Evolutionary conservation across 2,113 vertebrate species (phyloP).

Genomic region (Gallinago paraguaiae): DNA sequence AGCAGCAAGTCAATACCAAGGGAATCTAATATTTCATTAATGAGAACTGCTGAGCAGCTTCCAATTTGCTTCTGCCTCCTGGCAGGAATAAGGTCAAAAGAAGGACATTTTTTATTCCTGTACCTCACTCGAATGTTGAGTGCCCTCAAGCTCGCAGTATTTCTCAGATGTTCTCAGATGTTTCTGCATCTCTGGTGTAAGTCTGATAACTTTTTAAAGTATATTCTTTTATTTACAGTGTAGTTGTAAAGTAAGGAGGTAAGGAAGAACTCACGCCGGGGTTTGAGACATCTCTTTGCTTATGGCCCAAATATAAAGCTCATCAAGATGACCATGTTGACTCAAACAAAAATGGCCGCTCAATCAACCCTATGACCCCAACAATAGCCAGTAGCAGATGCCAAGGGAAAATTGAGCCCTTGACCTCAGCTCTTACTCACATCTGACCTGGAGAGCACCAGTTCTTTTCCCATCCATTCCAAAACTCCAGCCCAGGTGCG

Average conservation of each 20-base stretch:
- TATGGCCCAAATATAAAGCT: background rate
- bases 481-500: background rate
- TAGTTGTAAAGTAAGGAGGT: background rate
- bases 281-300: background rate
- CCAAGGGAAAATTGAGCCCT: background rate
- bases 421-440: background rate
- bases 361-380: background rate
- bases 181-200: background rate
- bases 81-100: background rate
- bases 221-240: background rate
- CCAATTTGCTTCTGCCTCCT: background rate
- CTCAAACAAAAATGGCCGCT: background rate
- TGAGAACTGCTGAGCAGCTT: constrained; percentile 16
- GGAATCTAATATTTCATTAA: constrained; percentile 22
- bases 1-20: background rate
- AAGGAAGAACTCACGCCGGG: background rate
- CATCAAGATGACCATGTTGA: background rate
- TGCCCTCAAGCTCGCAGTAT: background rate
- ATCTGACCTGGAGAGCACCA: background rate
- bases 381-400: background rate
- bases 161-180: background rate
- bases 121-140: background rate
- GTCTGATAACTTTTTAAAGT: background rate
- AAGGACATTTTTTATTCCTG: background rate
- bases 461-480: background rate